Evolutionary conservation across 2,113 vertebrate genomes (phyloP).

Genomic region (Heptranchias perlo): DNA sequence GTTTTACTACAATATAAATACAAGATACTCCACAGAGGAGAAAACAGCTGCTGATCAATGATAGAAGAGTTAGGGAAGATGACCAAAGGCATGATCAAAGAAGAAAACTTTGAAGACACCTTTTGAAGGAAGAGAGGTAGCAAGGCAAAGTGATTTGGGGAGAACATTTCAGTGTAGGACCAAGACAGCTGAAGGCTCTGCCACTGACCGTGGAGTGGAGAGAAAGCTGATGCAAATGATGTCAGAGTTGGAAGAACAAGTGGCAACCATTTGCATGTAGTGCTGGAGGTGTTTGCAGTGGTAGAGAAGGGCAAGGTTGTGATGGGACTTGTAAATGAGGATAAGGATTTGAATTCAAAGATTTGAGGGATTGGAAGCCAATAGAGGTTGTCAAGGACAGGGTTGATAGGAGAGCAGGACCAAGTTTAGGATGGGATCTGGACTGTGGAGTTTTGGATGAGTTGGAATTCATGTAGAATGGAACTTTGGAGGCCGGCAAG

Average conservation of each 20-base stretch:
- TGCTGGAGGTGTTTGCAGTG: too few species aligned
- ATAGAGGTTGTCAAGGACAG: neutral
- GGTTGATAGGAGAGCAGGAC: neutral
- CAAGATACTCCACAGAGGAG: neutral
- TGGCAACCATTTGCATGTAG: neutral
- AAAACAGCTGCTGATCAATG: neutral
- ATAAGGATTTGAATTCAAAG: neutral
- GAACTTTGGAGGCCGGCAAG: neutral
- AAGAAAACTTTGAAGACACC: neutral
- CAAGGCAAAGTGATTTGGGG: neutral
- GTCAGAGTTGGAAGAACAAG: neutral
- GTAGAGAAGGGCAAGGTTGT: neutral
- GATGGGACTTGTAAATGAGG: neutral
- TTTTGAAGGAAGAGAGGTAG: neutral
- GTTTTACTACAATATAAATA: too few species aligned
- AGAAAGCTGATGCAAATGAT: neutral
- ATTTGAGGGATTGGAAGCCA: neutral
- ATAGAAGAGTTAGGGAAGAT: neutral
- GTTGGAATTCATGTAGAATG: neutral
- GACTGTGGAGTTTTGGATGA: neutral
- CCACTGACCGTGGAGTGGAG: neutral
- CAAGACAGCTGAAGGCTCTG: neutral
- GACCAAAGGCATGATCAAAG: neutral
- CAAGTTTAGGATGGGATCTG: neutral
- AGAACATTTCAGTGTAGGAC: neutral